Evolutionary conservation across 1,140 invertebrate genomes (phyloP).

Genomic region (Nymphalis io): DNA sequence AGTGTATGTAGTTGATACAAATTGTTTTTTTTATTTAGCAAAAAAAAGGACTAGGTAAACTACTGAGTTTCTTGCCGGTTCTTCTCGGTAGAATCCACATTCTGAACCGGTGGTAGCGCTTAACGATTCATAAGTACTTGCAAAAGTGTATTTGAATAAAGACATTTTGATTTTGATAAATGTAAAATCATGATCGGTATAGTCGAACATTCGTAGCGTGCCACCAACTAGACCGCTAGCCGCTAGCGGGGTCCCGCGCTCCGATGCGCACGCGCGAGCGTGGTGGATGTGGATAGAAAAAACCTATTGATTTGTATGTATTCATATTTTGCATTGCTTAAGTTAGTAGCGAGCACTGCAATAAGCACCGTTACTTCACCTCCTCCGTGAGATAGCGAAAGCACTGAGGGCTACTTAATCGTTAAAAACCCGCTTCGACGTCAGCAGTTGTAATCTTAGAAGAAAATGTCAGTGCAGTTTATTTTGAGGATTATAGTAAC

Average conservation of each 20-base stretch:
- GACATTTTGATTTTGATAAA: too few relatives aligned
- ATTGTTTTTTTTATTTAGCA: too few relatives aligned
- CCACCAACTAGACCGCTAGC: background rate
- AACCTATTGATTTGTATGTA: constrained; percentile 15
- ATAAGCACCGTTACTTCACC: background rate
- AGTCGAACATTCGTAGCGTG: background rate
- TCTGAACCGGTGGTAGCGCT: too few relatives aligned
- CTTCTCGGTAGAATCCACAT: too few relatives aligned
- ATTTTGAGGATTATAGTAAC: too few relatives aligned
- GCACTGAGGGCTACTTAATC: background rate
- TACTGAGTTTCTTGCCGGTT: too few relatives aligned
- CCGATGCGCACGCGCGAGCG: constrained; percentile 18
- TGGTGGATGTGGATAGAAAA: constrained; percentile 18
- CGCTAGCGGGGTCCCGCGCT: constrained; percentile 9
- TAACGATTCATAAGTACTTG: too few relatives aligned
- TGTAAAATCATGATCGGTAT: background rate
- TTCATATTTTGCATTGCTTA: constrained; percentile 1
- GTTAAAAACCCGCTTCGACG: background rate
- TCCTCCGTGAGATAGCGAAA: background rate
- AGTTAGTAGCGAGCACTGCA: background rate
- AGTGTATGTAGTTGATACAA: too few relatives aligned
- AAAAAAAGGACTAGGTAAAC: too few relatives aligned
- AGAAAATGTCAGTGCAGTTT: too few relatives aligned
- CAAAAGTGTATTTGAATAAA: too few relatives aligned
- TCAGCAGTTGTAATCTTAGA: too few relatives aligned